Evolutionary conservation across 2,797 vertebrate genomes (phyloP).

Genomic region (Acrossocheilus fasciatus): DNA sequence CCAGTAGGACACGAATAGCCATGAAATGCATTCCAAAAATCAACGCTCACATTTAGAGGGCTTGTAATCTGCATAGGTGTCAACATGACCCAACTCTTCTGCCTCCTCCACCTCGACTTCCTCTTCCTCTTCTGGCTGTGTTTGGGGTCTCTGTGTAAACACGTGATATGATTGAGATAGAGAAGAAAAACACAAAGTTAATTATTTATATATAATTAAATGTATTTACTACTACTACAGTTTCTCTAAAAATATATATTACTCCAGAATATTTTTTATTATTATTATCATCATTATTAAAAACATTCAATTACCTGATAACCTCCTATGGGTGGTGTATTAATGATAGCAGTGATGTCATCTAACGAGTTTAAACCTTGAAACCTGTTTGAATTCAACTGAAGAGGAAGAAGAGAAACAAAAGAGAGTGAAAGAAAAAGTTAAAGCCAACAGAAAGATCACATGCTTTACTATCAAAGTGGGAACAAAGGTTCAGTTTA

Average conservation of each 20-base stretch:
- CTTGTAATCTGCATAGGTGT: conserved; percentile 95
- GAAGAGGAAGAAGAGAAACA: conserved; percentile 72
- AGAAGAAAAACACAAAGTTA: conserved; percentile 55
- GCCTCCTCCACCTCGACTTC: conserved; percentile 93
- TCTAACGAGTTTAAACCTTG: conserved; percentile 84
- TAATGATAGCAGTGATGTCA: conserved; percentile 84
- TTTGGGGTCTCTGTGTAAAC: conserved; percentile 70
- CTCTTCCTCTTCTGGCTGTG: conserved; percentile 86
- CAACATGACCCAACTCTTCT: conserved; percentile 92
- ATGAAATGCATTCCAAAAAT: neutral
- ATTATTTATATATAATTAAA: neutral
- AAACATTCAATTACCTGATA: conserved; percentile 82
- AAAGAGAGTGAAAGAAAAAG: conserved; percentile 50
- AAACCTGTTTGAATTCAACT: conserved; percentile 79
- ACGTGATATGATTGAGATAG: conserved; percentile 38
- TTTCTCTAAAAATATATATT: neutral
- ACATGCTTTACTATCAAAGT: conserved; percentile 32
- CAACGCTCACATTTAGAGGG: conserved; percentile 91
- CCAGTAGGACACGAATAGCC: neutral
- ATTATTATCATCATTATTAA: neutral
- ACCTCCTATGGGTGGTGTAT: conserved; percentile 85
- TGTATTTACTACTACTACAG: neutral
- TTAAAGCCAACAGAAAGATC: conserved; percentile 22
- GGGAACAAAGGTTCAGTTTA: conserved; percentile 7
- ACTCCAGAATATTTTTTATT: no score